Conservation (phyloP, 2,113 vertebrate species). For the Pseudopodoces humilis region DNA sequence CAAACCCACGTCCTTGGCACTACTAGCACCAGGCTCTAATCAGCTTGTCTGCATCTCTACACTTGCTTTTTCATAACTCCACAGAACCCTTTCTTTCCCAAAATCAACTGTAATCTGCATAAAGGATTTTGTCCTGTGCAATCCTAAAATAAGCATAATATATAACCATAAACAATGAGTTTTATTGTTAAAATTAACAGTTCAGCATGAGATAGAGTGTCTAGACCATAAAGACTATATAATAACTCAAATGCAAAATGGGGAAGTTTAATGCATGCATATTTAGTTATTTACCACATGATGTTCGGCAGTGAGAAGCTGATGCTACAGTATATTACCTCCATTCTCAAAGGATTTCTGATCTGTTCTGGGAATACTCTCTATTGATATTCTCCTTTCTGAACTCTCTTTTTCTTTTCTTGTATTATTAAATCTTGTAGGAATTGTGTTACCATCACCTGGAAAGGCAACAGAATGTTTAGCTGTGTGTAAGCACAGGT, state of each 20-base stretch:
- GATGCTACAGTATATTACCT: neutral
- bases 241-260: neutral
- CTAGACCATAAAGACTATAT: neutral
- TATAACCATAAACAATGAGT: neutral
- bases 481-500: neutral
- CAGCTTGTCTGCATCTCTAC: neutral
- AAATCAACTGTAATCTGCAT: neutral
- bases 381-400: neutral
- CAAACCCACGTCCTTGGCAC: rapidly evolving
- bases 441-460: neutral
- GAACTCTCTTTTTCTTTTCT: neutral
- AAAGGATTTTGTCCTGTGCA: neutral
- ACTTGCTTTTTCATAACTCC: neutral
- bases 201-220: neutral
- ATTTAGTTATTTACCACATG: neutral
- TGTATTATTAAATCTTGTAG: neutral
- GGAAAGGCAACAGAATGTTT: neutral
- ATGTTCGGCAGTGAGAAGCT: neutral
- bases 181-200: neutral
- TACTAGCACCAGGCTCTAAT: neutral
- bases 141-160: neutral
- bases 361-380: neutral
- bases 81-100: neutral
- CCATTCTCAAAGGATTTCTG: neutral
- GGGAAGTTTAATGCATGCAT: neutral